phyloP scores from a whole-genome alignment of 2,888 invertebrate species.

The Allygus modestus region DNA sequence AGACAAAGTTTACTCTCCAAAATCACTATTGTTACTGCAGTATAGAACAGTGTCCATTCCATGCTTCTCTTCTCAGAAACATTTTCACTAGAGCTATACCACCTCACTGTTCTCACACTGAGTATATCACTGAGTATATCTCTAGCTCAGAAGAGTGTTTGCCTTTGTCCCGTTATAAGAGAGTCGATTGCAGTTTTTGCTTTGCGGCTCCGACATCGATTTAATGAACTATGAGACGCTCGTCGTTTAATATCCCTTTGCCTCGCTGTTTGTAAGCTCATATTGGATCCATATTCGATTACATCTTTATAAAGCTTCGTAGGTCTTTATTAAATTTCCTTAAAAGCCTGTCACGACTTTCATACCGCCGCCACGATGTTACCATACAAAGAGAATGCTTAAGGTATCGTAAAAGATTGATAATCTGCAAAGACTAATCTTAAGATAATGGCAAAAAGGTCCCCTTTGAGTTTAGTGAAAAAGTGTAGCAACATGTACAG shows the following conservation, averaged over 20 bases:
- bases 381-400: conserved; percentile 39
- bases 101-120: too few relatives aligned
- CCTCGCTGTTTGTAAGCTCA: conserved; percentile 33
- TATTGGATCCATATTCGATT: conserved; percentile 56
- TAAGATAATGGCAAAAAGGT: conserved; percentile 19
- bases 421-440: conserved; percentile 46
- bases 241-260: conserved; percentile 54
- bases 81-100: too few relatives aligned
- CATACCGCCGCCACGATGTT: conserved; percentile 32
- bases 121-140: too few relatives aligned
- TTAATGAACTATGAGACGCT: conserved; percentile 47
- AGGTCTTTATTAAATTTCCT: conserved; percentile 55
- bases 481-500: background rate
- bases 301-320: conserved; percentile 55
- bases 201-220: conserved; percentile 49
- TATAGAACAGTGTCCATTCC: too few relatives aligned
- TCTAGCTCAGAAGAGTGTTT: background rate
- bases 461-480: background rate
- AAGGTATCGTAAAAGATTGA: conserved; percentile 56
- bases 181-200: conserved; percentile 54
- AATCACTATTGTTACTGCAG: too few relatives aligned
- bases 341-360: conserved; percentile 55
- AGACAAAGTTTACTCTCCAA: too few relatives aligned
- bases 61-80: too few relatives aligned
- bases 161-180: conserved; percentile 15